A percentile compares a stretch with the other conserved stretches of the same genome.
Conservation (phyloP, 2,113 vertebrate species). For the Aramus guarauna region DNA sequence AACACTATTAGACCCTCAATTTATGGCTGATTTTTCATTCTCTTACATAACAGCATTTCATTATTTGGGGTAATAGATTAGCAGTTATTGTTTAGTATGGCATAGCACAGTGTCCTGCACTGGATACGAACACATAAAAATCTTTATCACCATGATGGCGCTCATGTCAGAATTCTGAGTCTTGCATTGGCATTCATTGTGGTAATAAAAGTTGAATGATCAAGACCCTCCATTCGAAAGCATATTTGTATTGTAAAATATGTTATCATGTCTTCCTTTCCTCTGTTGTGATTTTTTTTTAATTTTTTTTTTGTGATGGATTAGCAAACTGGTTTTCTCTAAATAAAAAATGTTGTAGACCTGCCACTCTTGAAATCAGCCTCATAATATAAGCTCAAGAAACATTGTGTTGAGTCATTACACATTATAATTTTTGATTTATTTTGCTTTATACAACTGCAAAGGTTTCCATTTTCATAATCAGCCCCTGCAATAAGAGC, state of each 20-base stretch:
- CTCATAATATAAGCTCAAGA: not conserved
- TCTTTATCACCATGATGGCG: not conserved
- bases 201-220: not conserved
- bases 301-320: not conserved
- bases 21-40: not conserved
- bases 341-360: not conserved
- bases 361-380: not conserved
- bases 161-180: not conserved
- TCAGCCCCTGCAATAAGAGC: not conserved
- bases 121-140: not conserved
- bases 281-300: not conserved
- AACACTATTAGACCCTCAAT: not conserved
- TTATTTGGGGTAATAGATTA: not conserved
- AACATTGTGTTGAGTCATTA: not conserved
- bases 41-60: not conserved
- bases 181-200: not conserved
- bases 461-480: conserved; percentile 1
- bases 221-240: not conserved
- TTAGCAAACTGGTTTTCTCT: not conserved
- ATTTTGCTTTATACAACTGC: not conserved
- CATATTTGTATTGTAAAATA: not conserved
- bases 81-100: not conserved
- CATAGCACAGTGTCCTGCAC: not conserved
- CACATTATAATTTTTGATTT: not conserved
- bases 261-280: not conserved